These are phyloP conservation scores for Meriones psammophilus DNA, from an alignment of 2,797 vertebrate species.

Conservation along the genomic window DNA sequence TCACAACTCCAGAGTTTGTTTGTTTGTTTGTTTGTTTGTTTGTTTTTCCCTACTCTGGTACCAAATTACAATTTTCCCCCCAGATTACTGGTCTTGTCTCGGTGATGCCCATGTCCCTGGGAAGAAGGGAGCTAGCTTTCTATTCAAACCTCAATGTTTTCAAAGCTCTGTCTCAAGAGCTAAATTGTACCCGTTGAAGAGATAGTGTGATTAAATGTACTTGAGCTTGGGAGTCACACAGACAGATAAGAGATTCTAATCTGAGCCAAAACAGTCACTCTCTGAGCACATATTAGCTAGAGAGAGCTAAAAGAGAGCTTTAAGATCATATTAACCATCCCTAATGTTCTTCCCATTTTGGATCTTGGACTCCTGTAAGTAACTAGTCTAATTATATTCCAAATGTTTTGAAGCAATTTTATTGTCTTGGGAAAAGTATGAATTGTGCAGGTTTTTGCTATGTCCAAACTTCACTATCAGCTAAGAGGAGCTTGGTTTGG, in stretches of 20 bases:
- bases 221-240: not conserved
- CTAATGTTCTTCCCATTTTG: constrained; percentile 6
- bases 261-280: constrained; percentile 4
- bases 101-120: not conserved
- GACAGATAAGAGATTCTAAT: not conserved
- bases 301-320: not conserved
- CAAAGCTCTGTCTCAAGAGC: constrained; percentile 44
- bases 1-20: not conserved
- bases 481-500: not conserved
- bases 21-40: not conserved
- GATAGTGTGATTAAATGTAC: not conserved
- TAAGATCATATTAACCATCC: not conserved
- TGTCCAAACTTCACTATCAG: not conserved
- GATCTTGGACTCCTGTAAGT: constrained; percentile 40
- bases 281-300: not conserved
- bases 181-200: not conserved
- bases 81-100: constrained; percentile 16
- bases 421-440: not conserved
- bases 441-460: not conserved
- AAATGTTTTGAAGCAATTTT: not conserved
- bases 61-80: constrained; percentile 43
- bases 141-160: constrained; percentile 50
- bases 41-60: constrained; percentile 11
- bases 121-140: constrained; percentile 42
- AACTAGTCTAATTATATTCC: constrained; percentile 43